These are phyloP conservation scores for Drosophila neonasuta DNA, from an alignment of 2,888 invertebrate genomes.

Conservation along the genomic window DNA sequence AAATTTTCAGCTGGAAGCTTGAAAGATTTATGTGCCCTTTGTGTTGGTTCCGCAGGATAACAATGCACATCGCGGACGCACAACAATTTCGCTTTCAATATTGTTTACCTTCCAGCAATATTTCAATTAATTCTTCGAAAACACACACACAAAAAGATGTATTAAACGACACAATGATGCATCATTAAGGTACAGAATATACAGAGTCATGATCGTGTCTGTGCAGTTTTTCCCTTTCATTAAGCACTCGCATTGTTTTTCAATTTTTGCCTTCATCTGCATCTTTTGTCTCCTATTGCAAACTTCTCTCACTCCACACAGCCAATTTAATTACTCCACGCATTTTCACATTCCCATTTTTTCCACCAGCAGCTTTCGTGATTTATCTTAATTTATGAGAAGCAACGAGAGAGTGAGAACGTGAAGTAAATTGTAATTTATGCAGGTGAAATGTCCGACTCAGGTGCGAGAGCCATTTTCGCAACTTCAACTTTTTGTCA, in stretches of 20 bases:
- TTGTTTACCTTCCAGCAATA: constrained; percentile 47
- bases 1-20: constrained; percentile 31
- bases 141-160: constrained; percentile 12
- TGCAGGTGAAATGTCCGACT: constrained; percentile 52
- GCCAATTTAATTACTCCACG: constrained; percentile 62
- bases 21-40: constrained; percentile 70
- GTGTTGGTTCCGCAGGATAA: constrained; percentile 49
- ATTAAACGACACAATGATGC: constrained; percentile 46
- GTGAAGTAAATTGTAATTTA: constrained; percentile 56
- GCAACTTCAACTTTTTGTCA: constrained; percentile 55
- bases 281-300: constrained; percentile 13
- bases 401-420: neutral
- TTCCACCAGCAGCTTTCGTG: constrained; percentile 43
- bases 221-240: constrained; percentile 65
- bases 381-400: constrained; percentile 67
- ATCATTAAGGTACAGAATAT: constrained; percentile 6
- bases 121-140: constrained; percentile 70
- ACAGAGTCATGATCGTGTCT: constrained; percentile 42
- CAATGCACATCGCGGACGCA: constrained; percentile 51
- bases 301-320: neutral
- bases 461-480: constrained; percentile 21
- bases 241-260: constrained; percentile 51
- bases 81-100: constrained; percentile 72
- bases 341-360: constrained; percentile 52
- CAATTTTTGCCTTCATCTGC: constrained; percentile 31